Evolutionary conservation across 2,888 invertebrate species (phyloP).

Genomic region (Meandrusa payeni): DNA sequence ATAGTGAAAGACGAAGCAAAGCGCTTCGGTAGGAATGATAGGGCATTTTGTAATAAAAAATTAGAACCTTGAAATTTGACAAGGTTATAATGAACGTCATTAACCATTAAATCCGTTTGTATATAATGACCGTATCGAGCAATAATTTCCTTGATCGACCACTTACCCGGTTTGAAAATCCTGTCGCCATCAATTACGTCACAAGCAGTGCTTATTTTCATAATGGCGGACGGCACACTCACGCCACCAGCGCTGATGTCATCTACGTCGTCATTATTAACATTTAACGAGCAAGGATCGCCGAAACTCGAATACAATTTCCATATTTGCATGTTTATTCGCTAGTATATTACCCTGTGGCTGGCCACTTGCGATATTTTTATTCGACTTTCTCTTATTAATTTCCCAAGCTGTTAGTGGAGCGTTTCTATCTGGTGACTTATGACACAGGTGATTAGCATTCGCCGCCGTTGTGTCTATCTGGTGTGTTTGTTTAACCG

Average conservation of each 20-base stretch:
- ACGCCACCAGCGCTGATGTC: constrained; percentile 42
- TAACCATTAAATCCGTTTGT: neutral
- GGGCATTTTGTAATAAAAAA: no score
- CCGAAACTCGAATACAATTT: constrained; percentile 26
- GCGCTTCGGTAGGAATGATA: no score
- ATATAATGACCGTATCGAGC: neutral
- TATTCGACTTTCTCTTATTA: constrained; percentile 20
- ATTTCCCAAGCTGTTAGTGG: constrained; percentile 4
- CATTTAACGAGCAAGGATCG: constrained; percentile 25
- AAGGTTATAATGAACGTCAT: no score
- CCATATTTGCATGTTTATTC: constrained; percentile 24
- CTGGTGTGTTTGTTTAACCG: constrained; percentile 18
- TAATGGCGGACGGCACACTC: constrained; percentile 26
- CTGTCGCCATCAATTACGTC: constrained; percentile 21
- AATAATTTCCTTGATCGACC: neutral
- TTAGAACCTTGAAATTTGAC: no score
- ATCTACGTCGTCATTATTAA: constrained; percentile 36
- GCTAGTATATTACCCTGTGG: constrained; percentile 3
- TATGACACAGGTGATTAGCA: constrained; percentile 37
- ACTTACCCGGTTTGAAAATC: constrained; percentile 16
- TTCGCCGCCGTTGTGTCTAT: constrained; percentile 43
- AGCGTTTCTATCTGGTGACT: constrained; percentile 14
- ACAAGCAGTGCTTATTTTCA: constrained; percentile 24
- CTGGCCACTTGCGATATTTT: constrained; percentile 9
- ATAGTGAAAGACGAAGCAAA: no score